phyloP scores from a whole-genome alignment of 2,113 vertebrate species.

The Riparia riparia region DNA sequence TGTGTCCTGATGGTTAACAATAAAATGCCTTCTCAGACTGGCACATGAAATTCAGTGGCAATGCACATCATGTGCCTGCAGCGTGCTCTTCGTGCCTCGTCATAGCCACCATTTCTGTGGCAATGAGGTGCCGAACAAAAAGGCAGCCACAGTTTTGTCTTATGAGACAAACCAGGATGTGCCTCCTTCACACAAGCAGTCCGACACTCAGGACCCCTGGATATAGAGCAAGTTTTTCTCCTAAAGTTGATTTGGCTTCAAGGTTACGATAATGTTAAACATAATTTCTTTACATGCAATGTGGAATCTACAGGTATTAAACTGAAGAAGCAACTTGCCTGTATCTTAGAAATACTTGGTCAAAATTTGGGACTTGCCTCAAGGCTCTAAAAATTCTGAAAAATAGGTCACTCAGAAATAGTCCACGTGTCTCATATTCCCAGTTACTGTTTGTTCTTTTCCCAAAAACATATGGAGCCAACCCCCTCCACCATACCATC shows the following conservation, averaged over 20 bases:
- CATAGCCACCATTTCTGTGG: background rate
- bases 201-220: background rate
- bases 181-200: background rate
- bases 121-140: background rate
- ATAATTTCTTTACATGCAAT: background rate
- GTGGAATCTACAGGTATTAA: background rate
- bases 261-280: background rate
- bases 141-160: background rate
- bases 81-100: accelerated
- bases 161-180: background rate
- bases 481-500: background rate
- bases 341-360: background rate
- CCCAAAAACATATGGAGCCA: background rate
- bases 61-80: background rate
- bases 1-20: background rate
- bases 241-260: background rate
- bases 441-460: background rate
- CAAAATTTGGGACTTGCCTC: background rate
- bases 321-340: background rate
- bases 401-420: background rate
- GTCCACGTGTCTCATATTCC: background rate
- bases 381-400: background rate
- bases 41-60: background rate
- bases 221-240: background rate
- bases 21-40: background rate